A percentile compares a stretch with the other conserved stretches of the same genome.
Conservation (phyloP, 2,888 invertebrate species). For the Megaustenia siamemsis region DNA sequence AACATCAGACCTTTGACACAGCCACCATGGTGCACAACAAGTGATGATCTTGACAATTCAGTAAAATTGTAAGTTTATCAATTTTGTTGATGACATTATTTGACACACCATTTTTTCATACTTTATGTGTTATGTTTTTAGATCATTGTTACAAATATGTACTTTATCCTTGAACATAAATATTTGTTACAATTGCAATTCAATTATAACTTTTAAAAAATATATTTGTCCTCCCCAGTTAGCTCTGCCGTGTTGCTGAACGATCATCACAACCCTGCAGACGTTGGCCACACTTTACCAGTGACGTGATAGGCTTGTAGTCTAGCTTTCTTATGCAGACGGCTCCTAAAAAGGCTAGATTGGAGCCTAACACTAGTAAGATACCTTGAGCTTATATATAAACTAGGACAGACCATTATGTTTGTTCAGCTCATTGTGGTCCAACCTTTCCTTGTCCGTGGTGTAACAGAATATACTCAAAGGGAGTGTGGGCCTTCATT, state of each 20-base stretch:
- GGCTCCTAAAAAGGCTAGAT: slow-evolving; percentile 55
- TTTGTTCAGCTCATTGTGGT: too few relatives aligned
- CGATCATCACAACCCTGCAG: background rate
- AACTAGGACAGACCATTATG: too few relatives aligned
- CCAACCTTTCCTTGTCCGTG: too few relatives aligned
- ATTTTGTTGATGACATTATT: background rate
- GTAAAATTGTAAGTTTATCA: background rate
- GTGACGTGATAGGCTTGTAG: slow-evolving; percentile 16
- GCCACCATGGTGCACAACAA: slow-evolving; percentile 5
- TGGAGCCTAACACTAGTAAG: slow-evolving; percentile 55
- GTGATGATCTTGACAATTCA: background rate
- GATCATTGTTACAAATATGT: too few relatives aligned
- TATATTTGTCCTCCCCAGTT: background rate
- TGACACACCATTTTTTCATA: too few relatives aligned
- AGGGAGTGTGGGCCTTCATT: too few relatives aligned
- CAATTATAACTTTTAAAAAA: too few relatives aligned
- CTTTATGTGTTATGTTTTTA: too few relatives aligned
- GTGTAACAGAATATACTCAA: too few relatives aligned
- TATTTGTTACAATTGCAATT: too few relatives aligned
- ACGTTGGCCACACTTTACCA: background rate
- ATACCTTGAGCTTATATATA: background rate
- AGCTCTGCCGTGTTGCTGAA: background rate
- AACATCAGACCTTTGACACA: background rate
- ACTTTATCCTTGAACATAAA: too few relatives aligned
- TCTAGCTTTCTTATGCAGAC: slow-evolving; percentile 54